Percentiles rank a stretch among this genome's conserved stretches.
phyloP scores from a whole-genome alignment of 2,113 vertebrate genomes.

The Barbus barbus region DNA sequence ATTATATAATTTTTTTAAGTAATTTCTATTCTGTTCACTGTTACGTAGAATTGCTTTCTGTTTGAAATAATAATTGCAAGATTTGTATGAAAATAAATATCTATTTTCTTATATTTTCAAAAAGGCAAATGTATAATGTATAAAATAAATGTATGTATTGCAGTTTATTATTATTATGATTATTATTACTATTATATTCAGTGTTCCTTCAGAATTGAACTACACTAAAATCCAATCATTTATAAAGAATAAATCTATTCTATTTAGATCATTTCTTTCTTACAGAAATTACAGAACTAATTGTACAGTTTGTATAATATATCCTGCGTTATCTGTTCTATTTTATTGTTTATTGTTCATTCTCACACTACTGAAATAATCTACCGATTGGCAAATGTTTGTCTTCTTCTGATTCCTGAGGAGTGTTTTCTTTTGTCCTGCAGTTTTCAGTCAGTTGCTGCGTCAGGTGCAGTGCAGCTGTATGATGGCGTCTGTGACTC shows the following conservation, averaged over 20 bases:
- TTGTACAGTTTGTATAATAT: not conserved
- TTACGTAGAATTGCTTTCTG: not conserved
- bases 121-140: no score
- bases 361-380: not conserved
- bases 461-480: conserved; percentile 81
- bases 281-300: not conserved
- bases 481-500: conserved; percentile 60
- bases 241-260: no score
- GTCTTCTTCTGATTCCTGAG: not conserved
- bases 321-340: not conserved
- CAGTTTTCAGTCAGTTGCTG: conserved; percentile 82
- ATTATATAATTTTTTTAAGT: not conserved
- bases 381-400: not conserved
- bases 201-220: not conserved
- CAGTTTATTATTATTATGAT: not conserved
- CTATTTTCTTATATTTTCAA: no score
- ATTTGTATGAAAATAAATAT: no score
- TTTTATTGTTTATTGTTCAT: not conserved
- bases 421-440: not conserved
- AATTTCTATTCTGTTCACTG: not conserved
- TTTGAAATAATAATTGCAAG: not conserved
- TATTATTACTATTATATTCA: not conserved
- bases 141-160: not conserved
- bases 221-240: not conserved
- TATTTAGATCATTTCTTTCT: no score